Conservation (phyloP, 2,888 invertebrate genomes). For the Papilio demoleus region DNA sequence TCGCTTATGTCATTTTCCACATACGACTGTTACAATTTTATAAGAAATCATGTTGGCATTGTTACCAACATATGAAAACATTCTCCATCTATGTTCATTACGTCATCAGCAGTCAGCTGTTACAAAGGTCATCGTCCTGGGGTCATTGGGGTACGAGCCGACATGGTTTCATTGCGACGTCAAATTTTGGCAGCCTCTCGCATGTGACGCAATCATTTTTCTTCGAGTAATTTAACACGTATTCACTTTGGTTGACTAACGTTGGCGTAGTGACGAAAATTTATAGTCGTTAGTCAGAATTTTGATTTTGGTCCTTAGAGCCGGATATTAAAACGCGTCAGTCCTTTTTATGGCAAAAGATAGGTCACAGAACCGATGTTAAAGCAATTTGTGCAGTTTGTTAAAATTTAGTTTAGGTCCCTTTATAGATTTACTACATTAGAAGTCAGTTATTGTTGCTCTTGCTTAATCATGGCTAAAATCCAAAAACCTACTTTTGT, state of each 20-base stretch:
- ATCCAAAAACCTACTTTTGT: background rate
- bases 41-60: background rate
- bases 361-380: too few species aligned
- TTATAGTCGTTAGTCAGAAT: too few species aligned
- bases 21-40: background rate
- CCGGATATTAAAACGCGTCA: background rate
- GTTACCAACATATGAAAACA: background rate
- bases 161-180: conserved; percentile 27
- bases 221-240: conserved; percentile 3
- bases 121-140: conserved; percentile 32
- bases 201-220: conserved; percentile 1
- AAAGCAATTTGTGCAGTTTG: too few species aligned
- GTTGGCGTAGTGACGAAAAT: too few species aligned
- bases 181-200: conserved; percentile 29
- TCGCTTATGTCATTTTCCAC: too few species aligned
- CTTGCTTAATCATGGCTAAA: conserved; percentile 9
- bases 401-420: background rate
- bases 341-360: too few species aligned
- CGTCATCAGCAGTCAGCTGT: conserved; percentile 29
- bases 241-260: background rate
- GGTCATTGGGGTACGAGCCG: conserved; percentile 36
- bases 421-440: background rate
- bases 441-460: background rate
- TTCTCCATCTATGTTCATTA: background rate
- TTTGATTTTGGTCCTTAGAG: background rate